Conservation (phyloP, 2,888 invertebrate genomes). For the Hydraecia micacea region DNA sequence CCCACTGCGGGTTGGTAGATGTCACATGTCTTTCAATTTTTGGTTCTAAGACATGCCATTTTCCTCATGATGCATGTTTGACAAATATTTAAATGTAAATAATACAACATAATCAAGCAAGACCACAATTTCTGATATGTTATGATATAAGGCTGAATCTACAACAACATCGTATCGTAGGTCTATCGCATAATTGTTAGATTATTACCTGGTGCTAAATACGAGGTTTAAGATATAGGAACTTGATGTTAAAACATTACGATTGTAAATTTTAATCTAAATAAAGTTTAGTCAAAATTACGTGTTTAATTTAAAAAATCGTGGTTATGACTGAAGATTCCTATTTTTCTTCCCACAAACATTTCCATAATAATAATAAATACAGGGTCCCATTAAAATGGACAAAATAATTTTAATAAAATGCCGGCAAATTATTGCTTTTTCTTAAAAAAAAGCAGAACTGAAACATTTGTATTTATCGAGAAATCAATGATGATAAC, state of each 20-base stretch:
- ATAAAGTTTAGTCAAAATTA: constrained; percentile 36
- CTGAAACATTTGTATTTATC: too few relatives aligned
- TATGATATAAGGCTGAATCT: neutral
- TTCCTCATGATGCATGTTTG: neutral
- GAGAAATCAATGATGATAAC: too few relatives aligned
- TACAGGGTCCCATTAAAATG: too few relatives aligned
- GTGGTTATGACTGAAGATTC: neutral
- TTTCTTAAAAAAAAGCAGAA: too few relatives aligned
- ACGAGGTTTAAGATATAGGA: constrained; percentile 23
- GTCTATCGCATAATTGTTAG: constrained; percentile 27
- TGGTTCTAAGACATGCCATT: neutral
- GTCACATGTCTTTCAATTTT: neutral
- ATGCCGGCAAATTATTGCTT: too few relatives aligned
- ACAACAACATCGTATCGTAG: neutral
- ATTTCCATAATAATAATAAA: neutral
- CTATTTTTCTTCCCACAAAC: neutral
- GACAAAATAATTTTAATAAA: too few relatives aligned
- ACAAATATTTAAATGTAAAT: constrained; percentile 8
- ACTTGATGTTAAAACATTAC: constrained; percentile 21
- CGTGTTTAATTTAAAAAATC: constrained; percentile 21
- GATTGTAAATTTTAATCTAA: constrained; percentile 49
- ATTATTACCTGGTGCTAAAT: constrained; percentile 55
- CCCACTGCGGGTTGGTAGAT: neutral
- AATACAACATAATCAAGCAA: constrained; percentile 21
- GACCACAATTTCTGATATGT: constrained; percentile 10